Conservation (phyloP, 2,888 invertebrate species). For the Chloroclysta siterata region DNA sequence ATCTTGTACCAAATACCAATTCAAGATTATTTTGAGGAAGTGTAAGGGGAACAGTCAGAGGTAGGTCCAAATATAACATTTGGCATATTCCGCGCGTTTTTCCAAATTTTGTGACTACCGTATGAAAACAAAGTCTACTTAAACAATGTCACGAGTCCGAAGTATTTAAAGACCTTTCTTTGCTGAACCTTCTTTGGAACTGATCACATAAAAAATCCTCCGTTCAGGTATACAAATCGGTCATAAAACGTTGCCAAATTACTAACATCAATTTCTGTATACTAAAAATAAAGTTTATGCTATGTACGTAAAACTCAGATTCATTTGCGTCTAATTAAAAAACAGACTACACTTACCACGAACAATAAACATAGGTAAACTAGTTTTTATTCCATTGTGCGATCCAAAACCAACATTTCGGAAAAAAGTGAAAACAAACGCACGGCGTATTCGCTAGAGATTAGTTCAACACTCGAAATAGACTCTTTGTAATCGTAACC, state of each 20-base stretch:
- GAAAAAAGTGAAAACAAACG: conserved; percentile 61
- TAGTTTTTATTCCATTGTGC: conserved; percentile 32
- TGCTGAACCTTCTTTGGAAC: too few relatives aligned
- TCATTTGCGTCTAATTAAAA: conserved; percentile 7
- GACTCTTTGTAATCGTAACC: conserved; percentile 31
- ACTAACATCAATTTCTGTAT: background rate
- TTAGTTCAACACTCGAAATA: conserved; percentile 56
- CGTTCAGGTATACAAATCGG: background rate
- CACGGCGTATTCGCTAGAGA: conserved; percentile 45
- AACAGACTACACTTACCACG: conserved; percentile 15
- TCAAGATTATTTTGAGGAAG: too few relatives aligned
- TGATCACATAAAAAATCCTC: too few relatives aligned
- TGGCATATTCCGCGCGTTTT: too few relatives aligned
- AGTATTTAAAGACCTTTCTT: too few relatives aligned
- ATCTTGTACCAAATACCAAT: too few relatives aligned
- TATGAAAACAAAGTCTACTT: too few relatives aligned
- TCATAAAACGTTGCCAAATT: background rate
- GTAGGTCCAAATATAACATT: too few relatives aligned
- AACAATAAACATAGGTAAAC: conserved; percentile 27
- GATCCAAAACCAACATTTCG: conserved; percentile 62
- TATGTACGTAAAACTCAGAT: background rate
- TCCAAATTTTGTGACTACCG: too few relatives aligned
- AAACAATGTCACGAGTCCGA: too few relatives aligned
- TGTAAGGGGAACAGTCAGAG: too few relatives aligned
- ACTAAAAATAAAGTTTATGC: background rate